phyloP scores from a whole-genome alignment of 2,797 vertebrate genomes.

The Carcharodon carcharias region DNA sequence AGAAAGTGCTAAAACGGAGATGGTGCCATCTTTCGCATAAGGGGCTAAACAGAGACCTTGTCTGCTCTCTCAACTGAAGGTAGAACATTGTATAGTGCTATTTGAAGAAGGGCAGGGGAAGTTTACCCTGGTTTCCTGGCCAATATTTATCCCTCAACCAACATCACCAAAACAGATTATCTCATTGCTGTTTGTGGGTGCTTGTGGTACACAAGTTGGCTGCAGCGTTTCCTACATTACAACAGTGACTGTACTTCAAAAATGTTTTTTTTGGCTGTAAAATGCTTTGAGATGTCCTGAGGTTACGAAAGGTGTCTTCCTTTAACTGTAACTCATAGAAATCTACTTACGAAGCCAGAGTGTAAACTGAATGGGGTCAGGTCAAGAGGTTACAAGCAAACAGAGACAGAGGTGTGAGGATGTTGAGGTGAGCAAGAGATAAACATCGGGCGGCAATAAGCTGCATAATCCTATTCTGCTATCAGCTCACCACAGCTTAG shows the following conservation, averaged over 20 bases:
- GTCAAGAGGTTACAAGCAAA: not conserved
- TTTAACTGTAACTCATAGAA: not conserved
- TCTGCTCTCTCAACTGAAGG: not conserved
- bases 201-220: not conserved
- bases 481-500: not conserved
- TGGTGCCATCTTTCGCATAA: not conserved
- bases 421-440: not conserved
- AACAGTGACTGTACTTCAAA: not conserved
- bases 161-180: not conserved
- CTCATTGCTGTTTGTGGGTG: not conserved
- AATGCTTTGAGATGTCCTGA: not conserved
- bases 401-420: no score
- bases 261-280: not conserved
- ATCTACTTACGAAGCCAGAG: not conserved
- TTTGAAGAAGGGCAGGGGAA: not conserved
- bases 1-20: not conserved
- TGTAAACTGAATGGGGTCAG: not conserved
- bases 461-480: not conserved
- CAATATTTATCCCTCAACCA: not conserved
- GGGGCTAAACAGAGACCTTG: not conserved
- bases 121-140: not conserved
- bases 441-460: not conserved
- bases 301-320: not conserved
- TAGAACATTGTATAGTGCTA: not conserved
- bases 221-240: not conserved